phyloP scores from a whole-genome alignment of 2,888 invertebrate species.

The Scaptomyza polygonia region DNA sequence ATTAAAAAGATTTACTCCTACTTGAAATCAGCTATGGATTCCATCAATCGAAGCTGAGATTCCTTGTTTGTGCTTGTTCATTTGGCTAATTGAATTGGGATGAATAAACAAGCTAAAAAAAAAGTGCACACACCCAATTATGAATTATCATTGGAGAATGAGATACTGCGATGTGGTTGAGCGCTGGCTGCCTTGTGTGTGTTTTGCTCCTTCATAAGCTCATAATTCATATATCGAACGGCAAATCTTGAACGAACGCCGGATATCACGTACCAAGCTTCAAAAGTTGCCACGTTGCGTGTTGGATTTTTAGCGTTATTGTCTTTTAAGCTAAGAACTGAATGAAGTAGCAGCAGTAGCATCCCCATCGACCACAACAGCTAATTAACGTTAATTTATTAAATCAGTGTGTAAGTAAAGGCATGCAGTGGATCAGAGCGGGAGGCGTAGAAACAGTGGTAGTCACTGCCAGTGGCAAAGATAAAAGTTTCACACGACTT shows the following conservation, averaged over 20 bases:
- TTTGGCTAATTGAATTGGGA: slow-evolving; percentile 71
- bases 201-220: slow-evolving; percentile 41
- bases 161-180: slow-evolving; percentile 38
- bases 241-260: slow-evolving; percentile 74
- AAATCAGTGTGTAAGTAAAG: slow-evolving; percentile 82
- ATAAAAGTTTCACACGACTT: slow-evolving; percentile 78
- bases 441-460: slow-evolving; percentile 4
- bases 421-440: slow-evolving; percentile 49
- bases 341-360: slow-evolving; percentile 17
- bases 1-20: neutral
- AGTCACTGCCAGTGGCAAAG: slow-evolving; percentile 52
- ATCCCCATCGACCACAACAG: slow-evolving; percentile 68
- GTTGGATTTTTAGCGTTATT: slow-evolving; percentile 71
- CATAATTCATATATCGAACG: slow-evolving; percentile 73
- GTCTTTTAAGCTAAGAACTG: slow-evolving; percentile 66
- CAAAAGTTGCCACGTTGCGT: slow-evolving; percentile 73
- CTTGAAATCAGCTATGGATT: neutral
- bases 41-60: neutral
- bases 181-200: slow-evolving; percentile 1
- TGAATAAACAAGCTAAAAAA: slow-evolving; percentile 56
- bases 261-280: slow-evolving; percentile 80
- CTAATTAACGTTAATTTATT: slow-evolving; percentile 84
- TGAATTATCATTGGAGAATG: slow-evolving; percentile 57
- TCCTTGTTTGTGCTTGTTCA: slow-evolving; percentile 31
- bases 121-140: slow-evolving; percentile 39